Percentiles rank a stretch among this genome's conserved stretches.
phyloP scores from a whole-genome alignment of 2,797 vertebrate species.

The Brachyalestes nurse region DNA sequence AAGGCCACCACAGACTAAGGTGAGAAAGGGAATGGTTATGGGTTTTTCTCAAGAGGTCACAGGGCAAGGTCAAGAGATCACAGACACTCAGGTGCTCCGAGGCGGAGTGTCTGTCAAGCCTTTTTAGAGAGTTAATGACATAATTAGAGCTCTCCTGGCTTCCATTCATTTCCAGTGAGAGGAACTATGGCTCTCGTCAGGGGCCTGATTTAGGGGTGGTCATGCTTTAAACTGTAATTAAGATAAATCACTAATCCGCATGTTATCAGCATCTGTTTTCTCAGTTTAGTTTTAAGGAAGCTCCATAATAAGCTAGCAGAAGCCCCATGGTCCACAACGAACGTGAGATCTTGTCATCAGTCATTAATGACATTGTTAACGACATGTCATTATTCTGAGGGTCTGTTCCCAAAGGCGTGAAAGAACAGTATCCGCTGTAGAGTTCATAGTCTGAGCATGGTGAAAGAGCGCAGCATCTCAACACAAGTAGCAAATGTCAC shows the following conservation, averaged over 20 bases:
- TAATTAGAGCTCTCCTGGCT: slow-evolving; percentile 20
- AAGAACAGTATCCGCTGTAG: slow-evolving; percentile 4
- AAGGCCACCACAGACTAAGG: slow-evolving; percentile 83
- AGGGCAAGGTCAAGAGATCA: slow-evolving; percentile 46
- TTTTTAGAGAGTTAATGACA: slow-evolving; percentile 44
- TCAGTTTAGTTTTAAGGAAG: slow-evolving; percentile 23
- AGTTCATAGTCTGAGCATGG: background rate
- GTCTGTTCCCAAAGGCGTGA: slow-evolving; percentile 3
- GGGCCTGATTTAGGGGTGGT: slow-evolving; percentile 22
- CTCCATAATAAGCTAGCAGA: background rate
- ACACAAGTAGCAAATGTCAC: slow-evolving; percentile 25
- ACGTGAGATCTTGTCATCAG: slow-evolving; percentile 5
- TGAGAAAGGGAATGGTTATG: slow-evolving; percentile 61
- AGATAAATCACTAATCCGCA: slow-evolving; percentile 8
- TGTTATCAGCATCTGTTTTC: slow-evolving; percentile 38
- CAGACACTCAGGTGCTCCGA: slow-evolving; percentile 27
- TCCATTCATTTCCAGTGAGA: slow-evolving; percentile 12
- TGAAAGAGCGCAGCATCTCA: background rate
- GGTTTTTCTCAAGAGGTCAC: background rate
- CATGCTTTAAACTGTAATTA: slow-evolving; percentile 37
- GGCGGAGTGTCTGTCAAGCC: background rate
- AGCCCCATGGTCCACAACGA: background rate
- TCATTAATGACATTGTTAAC: slow-evolving; percentile 30
- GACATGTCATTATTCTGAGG: background rate
- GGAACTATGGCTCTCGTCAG: slow-evolving; percentile 7